A percentile compares a stretch with the other conserved stretches of the same genome.
These are phyloP conservation scores for Cactoblastis cactorum DNA, from an alignment of 2,888 invertebrate genomes.

Conservation along the genomic window DNA sequence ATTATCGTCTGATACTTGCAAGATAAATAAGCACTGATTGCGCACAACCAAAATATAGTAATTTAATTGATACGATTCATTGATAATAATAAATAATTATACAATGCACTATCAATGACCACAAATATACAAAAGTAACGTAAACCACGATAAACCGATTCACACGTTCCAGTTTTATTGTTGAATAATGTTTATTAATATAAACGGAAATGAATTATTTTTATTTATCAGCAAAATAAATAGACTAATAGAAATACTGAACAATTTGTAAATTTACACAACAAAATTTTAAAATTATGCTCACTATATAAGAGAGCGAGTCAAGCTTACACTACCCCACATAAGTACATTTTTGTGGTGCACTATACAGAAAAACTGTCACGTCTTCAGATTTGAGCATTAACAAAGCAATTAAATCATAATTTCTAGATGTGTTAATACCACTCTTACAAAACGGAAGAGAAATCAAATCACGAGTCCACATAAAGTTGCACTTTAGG, in stretches of 20 bases:
- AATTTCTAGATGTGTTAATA: no score
- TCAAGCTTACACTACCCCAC: no score
- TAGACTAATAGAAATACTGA: slow-evolving; percentile 20
- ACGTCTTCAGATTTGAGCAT: no score
- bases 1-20: background rate
- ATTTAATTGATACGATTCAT: background rate
- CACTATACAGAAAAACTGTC: no score
- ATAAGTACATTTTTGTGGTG: no score
- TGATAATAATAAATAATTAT: background rate
- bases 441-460: no score
- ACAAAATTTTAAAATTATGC: no score
- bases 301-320: no score
- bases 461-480: no score
- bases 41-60: background rate
- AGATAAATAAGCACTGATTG: background rate
- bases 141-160: slow-evolving; percentile 5
- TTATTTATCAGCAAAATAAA: slow-evolving; percentile 23
- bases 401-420: no score
- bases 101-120: slow-evolving; percentile 1
- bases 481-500: no score
- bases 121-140: slow-evolving; percentile 1
- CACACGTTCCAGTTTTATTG: slow-evolving; percentile 1
- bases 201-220: slow-evolving; percentile 5
- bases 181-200: background rate
- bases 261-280: background rate